These are phyloP conservation scores for Hippocampus kuda DNA, from an alignment of 2,797 vertebrate species.

Conservation along the genomic window DNA sequence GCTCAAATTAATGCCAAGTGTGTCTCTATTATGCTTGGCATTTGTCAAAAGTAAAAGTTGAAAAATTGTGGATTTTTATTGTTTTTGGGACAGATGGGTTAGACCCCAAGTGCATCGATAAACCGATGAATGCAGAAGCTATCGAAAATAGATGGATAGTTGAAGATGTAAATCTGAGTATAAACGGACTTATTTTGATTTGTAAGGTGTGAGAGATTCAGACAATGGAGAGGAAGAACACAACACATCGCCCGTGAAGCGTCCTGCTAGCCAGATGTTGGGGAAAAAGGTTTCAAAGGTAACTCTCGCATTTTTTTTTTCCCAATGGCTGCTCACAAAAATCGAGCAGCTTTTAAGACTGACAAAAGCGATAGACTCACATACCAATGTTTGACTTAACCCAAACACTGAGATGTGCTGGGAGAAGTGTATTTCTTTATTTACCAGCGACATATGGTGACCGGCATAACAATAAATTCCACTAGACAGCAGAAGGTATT, in stretches of 20 bases:
- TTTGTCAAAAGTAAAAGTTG: background rate
- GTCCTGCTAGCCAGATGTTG: conserved; percentile 50
- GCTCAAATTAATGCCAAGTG: background rate
- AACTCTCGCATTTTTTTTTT: conserved; percentile 1
- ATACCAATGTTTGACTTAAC: background rate
- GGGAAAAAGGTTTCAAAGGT: conserved; percentile 58
- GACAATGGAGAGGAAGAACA: conserved; percentile 70
- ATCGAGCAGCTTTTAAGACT: background rate
- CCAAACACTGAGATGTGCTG: no score
- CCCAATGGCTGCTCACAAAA: background rate
- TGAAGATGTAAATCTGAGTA: background rate
- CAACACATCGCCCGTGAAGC: conserved; percentile 70
- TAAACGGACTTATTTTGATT: background rate
- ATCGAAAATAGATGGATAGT: background rate
- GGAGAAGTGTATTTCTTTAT: no score
- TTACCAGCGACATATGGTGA: no score
- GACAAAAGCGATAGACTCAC: background rate
- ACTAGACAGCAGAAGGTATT: no score
- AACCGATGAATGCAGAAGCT: background rate
- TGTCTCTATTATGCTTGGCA: background rate
- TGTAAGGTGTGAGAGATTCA: conserved; percentile 60
- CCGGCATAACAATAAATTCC: no score
- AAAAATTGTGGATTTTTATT: background rate
- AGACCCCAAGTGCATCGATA: background rate
- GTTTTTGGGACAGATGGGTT: background rate